A percentile compares a stretch with the other conserved stretches of the same genome.
Conservation (phyloP, 1,140 invertebrate genomes). For the Adoxophyes honmai region DNA sequence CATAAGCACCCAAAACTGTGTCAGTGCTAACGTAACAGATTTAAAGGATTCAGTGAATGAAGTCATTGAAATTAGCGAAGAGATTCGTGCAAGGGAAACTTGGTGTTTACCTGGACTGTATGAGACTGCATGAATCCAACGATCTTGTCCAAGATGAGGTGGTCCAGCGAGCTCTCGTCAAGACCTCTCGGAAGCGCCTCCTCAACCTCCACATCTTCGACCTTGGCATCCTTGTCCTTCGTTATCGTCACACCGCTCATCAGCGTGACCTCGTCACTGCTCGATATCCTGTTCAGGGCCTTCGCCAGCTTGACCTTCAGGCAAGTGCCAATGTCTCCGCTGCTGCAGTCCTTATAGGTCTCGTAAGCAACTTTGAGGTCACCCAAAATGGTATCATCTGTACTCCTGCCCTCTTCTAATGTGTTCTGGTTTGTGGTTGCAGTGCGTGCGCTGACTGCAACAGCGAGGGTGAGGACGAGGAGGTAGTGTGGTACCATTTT, state of each 20-base stretch:
- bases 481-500: constrained; percentile 71
- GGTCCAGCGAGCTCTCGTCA: constrained; percentile 85
- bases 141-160: constrained; percentile 85
- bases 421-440: constrained; percentile 62
- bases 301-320: constrained; percentile 86
- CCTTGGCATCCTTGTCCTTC: constrained; percentile 74
- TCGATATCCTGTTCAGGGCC: constrained; percentile 83
- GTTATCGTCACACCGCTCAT: constrained; percentile 85
- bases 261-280: constrained; percentile 79
- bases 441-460: constrained; percentile 60
- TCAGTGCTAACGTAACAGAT: no score
- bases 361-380: constrained; percentile 70
- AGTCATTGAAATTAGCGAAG: no score
- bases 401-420: constrained; percentile 57
- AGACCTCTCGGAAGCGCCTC: constrained; percentile 83
- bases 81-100: no score
- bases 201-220: constrained; percentile 52
- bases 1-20: no score
- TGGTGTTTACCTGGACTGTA: constrained; percentile 85
- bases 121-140: constrained; percentile 85
- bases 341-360: constrained; percentile 86
- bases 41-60: no score
- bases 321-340: constrained; percentile 83
- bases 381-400: constrained; percentile 64
- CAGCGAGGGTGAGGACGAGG: constrained; percentile 62